A percentile compares a stretch with the other conserved stretches of the same genome.
phyloP scores from a whole-genome alignment of 2,113 vertebrate genomes.

The Otolemur garnettii region DNA sequence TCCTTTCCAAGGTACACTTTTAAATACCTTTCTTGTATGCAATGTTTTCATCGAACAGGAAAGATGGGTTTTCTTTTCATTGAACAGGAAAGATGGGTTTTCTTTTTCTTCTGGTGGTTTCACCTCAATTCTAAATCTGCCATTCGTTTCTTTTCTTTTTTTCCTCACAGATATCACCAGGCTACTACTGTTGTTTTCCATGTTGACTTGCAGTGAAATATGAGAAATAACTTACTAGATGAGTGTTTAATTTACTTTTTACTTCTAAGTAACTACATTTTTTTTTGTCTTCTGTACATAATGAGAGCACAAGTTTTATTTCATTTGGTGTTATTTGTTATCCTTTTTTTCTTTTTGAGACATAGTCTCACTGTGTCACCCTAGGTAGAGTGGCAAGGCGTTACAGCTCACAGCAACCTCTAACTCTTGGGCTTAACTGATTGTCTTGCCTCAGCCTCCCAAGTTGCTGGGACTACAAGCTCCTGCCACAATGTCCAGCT shows the following conservation, averaged over 20 bases:
- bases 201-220: background rate
- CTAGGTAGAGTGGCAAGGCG: too few relatives aligned
- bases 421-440: too few relatives aligned
- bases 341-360: background rate
- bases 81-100: background rate
- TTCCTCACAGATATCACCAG: background rate
- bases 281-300: background rate
- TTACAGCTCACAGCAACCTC: too few relatives aligned
- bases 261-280: background rate
- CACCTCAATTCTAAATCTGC: background rate
- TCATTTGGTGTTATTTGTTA: background rate
- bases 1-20: background rate
- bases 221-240: background rate
- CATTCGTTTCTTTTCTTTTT: background rate
- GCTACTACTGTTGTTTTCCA: background rate
- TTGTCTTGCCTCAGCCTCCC: too few relatives aligned
- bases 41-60: background rate
- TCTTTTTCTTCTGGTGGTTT: background rate
- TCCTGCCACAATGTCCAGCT: too few relatives aligned
- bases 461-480: too few relatives aligned
- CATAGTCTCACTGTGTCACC: too few relatives aligned
- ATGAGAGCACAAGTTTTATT: background rate
- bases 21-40: too few relatives aligned
- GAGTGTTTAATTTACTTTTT: background rate
- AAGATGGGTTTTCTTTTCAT: background rate